Percentiles rank a stretch among this genome's conserved stretches.
These are phyloP conservation scores for Cebus imitator DNA, from an alignment of 2,113 vertebrate genomes.

Conservation along the genomic window DNA sequence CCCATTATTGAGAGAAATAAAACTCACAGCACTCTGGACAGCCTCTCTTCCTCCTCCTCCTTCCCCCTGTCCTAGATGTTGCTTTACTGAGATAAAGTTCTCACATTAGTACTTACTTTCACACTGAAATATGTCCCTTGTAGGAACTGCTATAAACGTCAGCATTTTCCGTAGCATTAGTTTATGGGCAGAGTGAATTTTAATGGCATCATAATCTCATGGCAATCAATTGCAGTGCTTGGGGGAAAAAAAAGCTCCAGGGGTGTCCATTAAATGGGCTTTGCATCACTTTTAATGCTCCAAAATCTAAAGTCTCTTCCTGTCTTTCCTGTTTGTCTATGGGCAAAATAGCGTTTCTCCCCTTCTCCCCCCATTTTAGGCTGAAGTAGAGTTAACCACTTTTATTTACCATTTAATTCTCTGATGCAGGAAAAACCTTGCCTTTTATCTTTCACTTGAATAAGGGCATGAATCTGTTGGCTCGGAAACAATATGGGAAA, in stretches of 20 bases:
- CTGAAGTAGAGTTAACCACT: background rate
- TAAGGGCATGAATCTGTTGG: background rate
- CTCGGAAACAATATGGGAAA: background rate
- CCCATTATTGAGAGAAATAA: slow-evolving; percentile 90
- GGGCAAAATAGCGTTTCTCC: slow-evolving; percentile 50
- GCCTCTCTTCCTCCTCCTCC: slow-evolving; percentile 81
- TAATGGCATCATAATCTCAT: slow-evolving; percentile 88
- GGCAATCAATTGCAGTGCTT: slow-evolving; percentile 86
- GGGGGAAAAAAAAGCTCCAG: slow-evolving; percentile 65
- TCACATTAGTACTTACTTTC: slow-evolving; percentile 87
- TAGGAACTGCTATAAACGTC: slow-evolving; percentile 88
- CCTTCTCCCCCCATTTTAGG: background rate
- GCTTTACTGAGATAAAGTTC: slow-evolving; percentile 90
- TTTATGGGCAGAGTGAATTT: slow-evolving; percentile 90
- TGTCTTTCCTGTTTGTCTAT: slow-evolving; percentile 33
- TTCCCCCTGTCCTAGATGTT: slow-evolving; percentile 80
- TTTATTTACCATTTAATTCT: slow-evolving; percentile 58
- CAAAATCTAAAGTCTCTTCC: slow-evolving; percentile 60
- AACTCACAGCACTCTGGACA: slow-evolving; percentile 82
- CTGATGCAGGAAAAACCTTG: background rate
- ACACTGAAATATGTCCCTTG: slow-evolving; percentile 90
- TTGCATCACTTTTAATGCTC: slow-evolving; percentile 82
- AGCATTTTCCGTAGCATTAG: slow-evolving; percentile 85
- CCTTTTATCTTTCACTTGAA: slow-evolving; percentile 13
- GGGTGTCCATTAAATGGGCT: slow-evolving; percentile 85